Base-by-base conservation (phyloP, 2,113 vertebrate species). In the Geococcyx californianus region DNA sequence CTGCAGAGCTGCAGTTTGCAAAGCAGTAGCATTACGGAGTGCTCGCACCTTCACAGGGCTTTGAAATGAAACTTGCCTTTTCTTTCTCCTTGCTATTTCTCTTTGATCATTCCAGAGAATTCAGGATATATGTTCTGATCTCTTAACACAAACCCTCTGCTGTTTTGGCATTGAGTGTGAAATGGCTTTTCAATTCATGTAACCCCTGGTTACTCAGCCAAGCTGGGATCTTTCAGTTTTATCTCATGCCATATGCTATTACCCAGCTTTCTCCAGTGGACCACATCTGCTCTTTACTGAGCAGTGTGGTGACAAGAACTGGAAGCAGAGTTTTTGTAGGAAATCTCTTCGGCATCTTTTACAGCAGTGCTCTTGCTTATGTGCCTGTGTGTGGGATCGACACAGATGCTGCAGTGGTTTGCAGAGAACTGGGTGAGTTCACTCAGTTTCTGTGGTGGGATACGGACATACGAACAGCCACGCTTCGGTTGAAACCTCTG, bases 361-460 rank as follows among this genome's bases (percentile, higher is more conserved):
- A 11, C 26, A 26, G 14, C 66, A 34, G 40, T 2, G 0, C 5
- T 66, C 16, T 8, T 31, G 49, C 51, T 44, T 26, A 13, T 10
- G 21, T 69, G 67, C 62, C 38, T 3, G 0, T 0, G 2, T 36
- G 4, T 4, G 72, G 38, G 36, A 60, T 47, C 0, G 0, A 5
- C 1, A 3, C 11, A 38, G 54, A 15, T 31, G 25, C 42, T 16
- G 54, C 3, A 28, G 36, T 7, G 0, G 0, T 64, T 63, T 73
- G n/a, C 51, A 0, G 5, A 60, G 54, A 56, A 10, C 36, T 54
- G 42, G 42, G 5, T 29, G 56, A 67, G 33, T 47, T 70, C 28
- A 66, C 33, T 64, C 6, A 0, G 56, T 94, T 87, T 93, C 90
- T 89, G 77, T 87, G 66, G 69, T 15, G 56, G 52, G 56, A n/a